Base-by-base conservation (phyloP, 92 coral and sea anemone species). In the Scolanthus callimorphus region DNA sequence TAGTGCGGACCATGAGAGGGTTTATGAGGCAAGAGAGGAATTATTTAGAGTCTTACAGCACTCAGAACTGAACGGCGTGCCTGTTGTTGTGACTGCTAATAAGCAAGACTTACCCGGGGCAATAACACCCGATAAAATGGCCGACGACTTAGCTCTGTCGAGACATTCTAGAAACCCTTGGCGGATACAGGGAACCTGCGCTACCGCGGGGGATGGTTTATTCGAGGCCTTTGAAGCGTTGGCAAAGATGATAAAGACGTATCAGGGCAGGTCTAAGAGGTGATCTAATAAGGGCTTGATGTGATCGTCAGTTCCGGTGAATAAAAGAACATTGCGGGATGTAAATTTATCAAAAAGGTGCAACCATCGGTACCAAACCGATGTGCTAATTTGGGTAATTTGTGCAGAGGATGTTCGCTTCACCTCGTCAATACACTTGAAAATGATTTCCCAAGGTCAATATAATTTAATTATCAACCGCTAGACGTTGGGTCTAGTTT, bases 181-280 rank as follows among this genome's bases (percentile, higher is more conserved):
- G 95, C 83, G 62, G 43, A 64, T 86, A 2, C 95, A 86, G 62
- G 95, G 81, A 26, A 83, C 88, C 28, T 81, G 88, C 67, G 95
- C 88, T 13, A 72, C 67, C 13, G 79, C 74, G 17, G 95, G 95
- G 27, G 95, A 86, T 48, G 95, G 95, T 0, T 41, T 86, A 20
- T 76, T 70, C 65, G 88, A 81, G 57, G 95, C 84, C 3, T 66
- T 86, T 72, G 89, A 78, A 17, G 83, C 65, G 19, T 67, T 86
- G 25, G 79, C 88, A n/a, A 71, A 60, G 52, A 86, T 86, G 95
- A 81, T 86, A 37, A 86, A 86, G 56, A 85, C 80, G 20, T 85
- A 49, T 43, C 86, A 85, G 51, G 29, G 57, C 41, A 34, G 41
- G 41, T 15, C 8, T 15, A 34, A 6, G 6, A 34, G 41, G 15